phyloP scores from a whole-genome alignment of 1,140 invertebrate genomes.

The Cydia splendana region DNA sequence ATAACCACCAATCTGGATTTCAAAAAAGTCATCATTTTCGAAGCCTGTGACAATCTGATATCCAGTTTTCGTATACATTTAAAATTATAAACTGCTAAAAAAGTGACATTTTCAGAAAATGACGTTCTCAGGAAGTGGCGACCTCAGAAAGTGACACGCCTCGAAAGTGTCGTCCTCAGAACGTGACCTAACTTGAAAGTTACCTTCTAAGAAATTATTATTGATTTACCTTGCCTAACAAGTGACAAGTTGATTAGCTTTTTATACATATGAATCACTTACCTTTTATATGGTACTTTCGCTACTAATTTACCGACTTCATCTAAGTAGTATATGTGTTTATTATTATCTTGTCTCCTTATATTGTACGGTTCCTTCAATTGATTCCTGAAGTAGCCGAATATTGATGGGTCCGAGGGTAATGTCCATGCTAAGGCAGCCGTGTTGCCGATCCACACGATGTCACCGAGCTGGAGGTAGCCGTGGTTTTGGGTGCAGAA shows the following conservation, averaged over 20 bases:
- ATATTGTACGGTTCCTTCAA: slow-evolving; percentile 46
- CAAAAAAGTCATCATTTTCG: no score
- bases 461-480: slow-evolving; percentile 72
- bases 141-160: no score
- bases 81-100: no score
- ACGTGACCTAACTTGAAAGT: no score
- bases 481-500: slow-evolving; percentile 67
- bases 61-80: no score
- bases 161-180: no score
- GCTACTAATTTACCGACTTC: slow-evolving; percentile 63
- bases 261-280: slow-evolving; percentile 30
- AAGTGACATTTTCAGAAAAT: no score
- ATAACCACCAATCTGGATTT: no score
- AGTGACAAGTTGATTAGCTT: no score
- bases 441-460: slow-evolving; percentile 85
- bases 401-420: slow-evolving; percentile 80
- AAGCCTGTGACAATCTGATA: no score
- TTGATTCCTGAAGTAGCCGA: slow-evolving; percentile 58
- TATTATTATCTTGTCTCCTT: slow-evolving; percentile 56
- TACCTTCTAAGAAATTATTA: slow-evolving; percentile 15
- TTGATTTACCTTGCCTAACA: not conserved
- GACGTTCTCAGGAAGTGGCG: no score
- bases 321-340: slow-evolving; percentile 63
- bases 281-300: slow-evolving; percentile 61
- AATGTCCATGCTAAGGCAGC: slow-evolving; percentile 88